Conservation (phyloP, 2,113 vertebrate genomes). For the Thymallus thymallus region DNA sequence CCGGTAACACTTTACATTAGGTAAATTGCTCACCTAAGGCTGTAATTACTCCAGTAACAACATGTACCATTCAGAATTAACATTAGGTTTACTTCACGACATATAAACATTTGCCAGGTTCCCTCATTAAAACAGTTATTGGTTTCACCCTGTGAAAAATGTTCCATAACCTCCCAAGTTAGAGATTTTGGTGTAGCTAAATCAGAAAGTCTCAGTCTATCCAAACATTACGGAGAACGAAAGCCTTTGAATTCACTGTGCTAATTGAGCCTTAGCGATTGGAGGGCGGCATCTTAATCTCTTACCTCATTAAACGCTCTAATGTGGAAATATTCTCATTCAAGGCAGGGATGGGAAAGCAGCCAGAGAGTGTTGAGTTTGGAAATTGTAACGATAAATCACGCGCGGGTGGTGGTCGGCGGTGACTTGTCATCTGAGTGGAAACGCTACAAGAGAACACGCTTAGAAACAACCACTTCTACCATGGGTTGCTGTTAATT, state of each 20-base stretch:
- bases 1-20: too few species aligned
- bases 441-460: slow-evolving; percentile 8
- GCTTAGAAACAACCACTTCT: slow-evolving; percentile 14
- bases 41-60: too few species aligned
- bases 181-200: slow-evolving; percentile 35
- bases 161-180: slow-evolving; percentile 26
- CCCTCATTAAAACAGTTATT: too few species aligned
- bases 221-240: slow-evolving; percentile 51
- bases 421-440: slow-evolving; percentile 21
- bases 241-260: slow-evolving; percentile 43
- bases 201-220: slow-evolving; percentile 38
- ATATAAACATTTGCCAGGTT: too few species aligned
- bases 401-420: slow-evolving; percentile 20
- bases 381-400: slow-evolving; percentile 28
- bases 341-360: slow-evolving; percentile 24
- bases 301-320: slow-evolving; percentile 69
- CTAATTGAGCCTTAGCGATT: slow-evolving; percentile 54
- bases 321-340: slow-evolving; percentile 61
- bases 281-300: slow-evolving; percentile 67
- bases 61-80: too few species aligned
- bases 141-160: slow-evolving; percentile 17
- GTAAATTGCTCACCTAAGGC: too few species aligned
- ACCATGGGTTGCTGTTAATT: slow-evolving; percentile 70
- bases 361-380: slow-evolving; percentile 24
- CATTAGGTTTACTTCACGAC: too few species aligned